phyloP scores from a whole-genome alignment of 2,113 vertebrate genomes.

The Tragelaphus buxtoni region DNA sequence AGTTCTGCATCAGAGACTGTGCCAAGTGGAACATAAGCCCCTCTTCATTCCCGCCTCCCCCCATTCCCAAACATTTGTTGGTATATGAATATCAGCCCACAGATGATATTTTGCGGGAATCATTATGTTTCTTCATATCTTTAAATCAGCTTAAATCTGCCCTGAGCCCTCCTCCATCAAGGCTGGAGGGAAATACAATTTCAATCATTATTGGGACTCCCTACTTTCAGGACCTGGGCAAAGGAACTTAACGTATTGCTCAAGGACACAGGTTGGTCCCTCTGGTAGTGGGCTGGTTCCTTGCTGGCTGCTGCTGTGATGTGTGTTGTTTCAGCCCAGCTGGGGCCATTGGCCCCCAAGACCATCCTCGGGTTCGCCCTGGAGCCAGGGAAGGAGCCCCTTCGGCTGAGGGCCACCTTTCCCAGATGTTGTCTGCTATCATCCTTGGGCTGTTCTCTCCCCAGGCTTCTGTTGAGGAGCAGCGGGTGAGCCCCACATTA shows the following conservation, averaged over 20 bases:
- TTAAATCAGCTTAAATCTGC: neutral
- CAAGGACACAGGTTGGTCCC: neutral
- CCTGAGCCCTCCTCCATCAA: neutral
- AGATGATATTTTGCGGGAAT: neutral
- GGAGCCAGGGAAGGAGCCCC: neutral
- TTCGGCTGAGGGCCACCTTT: neutral
- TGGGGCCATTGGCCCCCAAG: neutral
- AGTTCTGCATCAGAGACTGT: neutral
- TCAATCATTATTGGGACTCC: neutral
- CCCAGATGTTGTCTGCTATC: fast-evolving
- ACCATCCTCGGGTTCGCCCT: neutral
- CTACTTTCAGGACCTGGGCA: neutral
- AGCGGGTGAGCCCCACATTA: neutral
- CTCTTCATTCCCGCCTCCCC: neutral
- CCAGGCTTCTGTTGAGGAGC: neutral
- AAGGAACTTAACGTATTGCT: fast-evolving
- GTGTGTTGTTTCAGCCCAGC: neutral
- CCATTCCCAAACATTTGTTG: neutral
- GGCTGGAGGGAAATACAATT: neutral
- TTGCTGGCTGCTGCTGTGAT: neutral
- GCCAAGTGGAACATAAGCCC: neutral
- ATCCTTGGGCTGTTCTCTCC: neutral
- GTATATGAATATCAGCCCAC: neutral
- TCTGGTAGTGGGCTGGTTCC: neutral
- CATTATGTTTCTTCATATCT: neutral